phyloP scores from a whole-genome alignment of 2,113 vertebrate genomes.

The Pseudorectes ferrugineus region DNA sequence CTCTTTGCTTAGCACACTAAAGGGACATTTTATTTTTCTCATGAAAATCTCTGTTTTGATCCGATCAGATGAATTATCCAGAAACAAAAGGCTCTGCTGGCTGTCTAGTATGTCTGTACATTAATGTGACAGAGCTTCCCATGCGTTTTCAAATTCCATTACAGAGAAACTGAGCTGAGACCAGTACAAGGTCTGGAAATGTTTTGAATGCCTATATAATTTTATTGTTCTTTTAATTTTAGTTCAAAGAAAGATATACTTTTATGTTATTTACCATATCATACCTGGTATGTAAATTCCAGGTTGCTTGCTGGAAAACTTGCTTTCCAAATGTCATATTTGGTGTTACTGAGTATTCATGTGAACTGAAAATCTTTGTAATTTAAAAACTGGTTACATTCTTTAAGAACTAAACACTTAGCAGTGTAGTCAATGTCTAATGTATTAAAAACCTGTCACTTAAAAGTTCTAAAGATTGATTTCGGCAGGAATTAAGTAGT shows the following conservation, averaged over 20 bases:
- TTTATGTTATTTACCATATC: not conserved
- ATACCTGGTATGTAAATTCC: not conserved
- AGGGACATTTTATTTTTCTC: not conserved
- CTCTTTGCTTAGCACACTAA: not conserved
- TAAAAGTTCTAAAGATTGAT: not conserved
- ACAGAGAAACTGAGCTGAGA: not conserved
- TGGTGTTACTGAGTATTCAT: not conserved
- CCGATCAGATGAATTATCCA: not conserved
- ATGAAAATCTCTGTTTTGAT: not conserved
- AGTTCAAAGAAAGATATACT: not conserved
- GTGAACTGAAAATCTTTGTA: not conserved
- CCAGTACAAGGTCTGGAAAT: not conserved
- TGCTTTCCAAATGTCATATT: not conserved
- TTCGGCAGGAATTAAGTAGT: not conserved
- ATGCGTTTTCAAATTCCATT: not conserved
- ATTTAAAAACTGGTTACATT: not conserved
- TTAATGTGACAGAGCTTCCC: not conserved
- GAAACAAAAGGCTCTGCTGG: not conserved
- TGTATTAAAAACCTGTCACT: not conserved
- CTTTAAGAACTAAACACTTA: not conserved
- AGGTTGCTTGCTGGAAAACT: not conserved
- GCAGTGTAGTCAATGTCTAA: not conserved
- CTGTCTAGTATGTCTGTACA: not conserved
- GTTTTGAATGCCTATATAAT: not conserved
- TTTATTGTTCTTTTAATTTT: not conserved